Evolutionary conservation across 1,140 invertebrate species (phyloP), one percentile per base, ranked within the genome.

Genomic region (Linepithema humile): DNA sequence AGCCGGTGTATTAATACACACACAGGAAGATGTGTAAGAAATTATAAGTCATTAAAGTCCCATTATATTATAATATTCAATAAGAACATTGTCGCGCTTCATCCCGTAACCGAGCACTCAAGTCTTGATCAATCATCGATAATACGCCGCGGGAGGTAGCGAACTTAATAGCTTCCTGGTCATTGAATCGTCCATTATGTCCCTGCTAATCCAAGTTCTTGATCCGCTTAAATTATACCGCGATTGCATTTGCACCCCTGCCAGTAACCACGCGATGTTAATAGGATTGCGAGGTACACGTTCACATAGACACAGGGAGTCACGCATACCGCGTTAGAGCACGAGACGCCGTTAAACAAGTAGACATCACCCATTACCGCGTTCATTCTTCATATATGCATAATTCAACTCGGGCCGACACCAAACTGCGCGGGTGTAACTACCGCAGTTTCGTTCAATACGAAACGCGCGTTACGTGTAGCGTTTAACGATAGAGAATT

Each of bases 181-280:
- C 75, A 80, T 69, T 43, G 64, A 80, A 70, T 80, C 65, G 75
- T 80, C 35, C 75, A 70, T 80, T 80, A 80, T 57, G 48, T 70
- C 64, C 23, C 35, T 69, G 62, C 75, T 80, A 80, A 80, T 80
- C 64, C 75, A 80, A 70, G 64, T 80, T 80, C 75, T 80, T 80
- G 64, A 80, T 80, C 75, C 64, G 48, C 75, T 80, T 80, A 69
- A 80, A 80, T 80, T 80, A 80, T 80, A 80, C 75, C 75, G 26
- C 64, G 75, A 80, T 80, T 80, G 75, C 62, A 55, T 78, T 78
- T 78, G 48, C 75, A 67, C 62, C 48, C 20, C 38, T 40, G 35
- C 50, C 29, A 35, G 29, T 72, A 70, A 55, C 45, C 64, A 9
- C 64, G 48, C 50, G 48, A 57, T 70, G 50, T 53, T 48, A 70